Evolutionary conservation across 1,140 invertebrate species (phyloP).

Genomic region (Plectrocnemia conspersa): DNA sequence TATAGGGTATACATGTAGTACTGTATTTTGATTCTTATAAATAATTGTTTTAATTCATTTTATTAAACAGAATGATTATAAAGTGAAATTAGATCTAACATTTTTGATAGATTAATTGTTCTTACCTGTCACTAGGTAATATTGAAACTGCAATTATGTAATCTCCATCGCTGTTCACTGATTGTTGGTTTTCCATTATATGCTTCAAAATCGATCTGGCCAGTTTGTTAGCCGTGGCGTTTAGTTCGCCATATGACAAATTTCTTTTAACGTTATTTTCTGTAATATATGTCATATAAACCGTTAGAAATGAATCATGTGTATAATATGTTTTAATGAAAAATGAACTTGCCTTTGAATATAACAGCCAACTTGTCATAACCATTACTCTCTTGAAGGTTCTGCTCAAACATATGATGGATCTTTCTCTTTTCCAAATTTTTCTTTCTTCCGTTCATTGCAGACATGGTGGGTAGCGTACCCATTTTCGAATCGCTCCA

Average conservation of each 20-base stretch:
- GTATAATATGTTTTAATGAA: neutral
- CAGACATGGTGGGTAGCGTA: constrained; percentile 59
- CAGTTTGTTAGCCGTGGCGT: constrained; percentile 56
- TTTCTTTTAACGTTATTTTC: neutral
- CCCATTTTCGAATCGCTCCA: constrained; percentile 52
- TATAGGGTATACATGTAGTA: too few relatives aligned
- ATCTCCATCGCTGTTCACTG: constrained; percentile 59
- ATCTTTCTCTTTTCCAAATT: constrained; percentile 45
- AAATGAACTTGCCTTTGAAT: constrained; percentile 46
- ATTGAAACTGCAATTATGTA: constrained; percentile 71
- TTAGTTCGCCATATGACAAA: constrained; percentile 57
- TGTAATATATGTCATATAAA: neutral
- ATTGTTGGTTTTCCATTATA: constrained; percentile 31
- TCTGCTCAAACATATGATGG: constrained; percentile 52
- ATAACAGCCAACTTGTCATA: constrained; percentile 53
- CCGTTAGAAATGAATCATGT: neutral
- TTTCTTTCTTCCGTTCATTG: constrained; percentile 54
- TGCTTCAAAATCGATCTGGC: constrained; percentile 53
- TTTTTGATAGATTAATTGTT: constrained; percentile 13
- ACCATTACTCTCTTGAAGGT: constrained; percentile 37
- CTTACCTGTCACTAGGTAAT: constrained; percentile 62
- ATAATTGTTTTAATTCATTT: too few relatives aligned
- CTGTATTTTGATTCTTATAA: too few relatives aligned
- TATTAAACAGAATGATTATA: too few relatives aligned
- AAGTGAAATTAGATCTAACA: too few relatives aligned